Evolutionary conservation across 1,140 invertebrate species (phyloP).

Genomic region (Anoplophora glabripennis): DNA sequence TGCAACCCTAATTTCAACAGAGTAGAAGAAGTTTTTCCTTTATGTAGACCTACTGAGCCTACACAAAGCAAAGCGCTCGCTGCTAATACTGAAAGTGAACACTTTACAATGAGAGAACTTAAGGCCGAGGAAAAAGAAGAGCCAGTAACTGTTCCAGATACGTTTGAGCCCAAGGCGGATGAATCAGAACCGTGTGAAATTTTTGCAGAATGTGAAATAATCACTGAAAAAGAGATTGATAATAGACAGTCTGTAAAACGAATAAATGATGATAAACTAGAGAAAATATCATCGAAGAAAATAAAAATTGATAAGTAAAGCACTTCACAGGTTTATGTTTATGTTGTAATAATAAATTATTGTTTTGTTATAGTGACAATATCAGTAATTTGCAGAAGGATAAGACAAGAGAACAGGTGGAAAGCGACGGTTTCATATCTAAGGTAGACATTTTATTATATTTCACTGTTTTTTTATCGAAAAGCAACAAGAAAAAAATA

Average conservation of each 20-base stretch:
- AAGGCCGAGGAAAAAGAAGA: not conserved
- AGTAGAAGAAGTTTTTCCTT: slow-evolving; percentile 19
- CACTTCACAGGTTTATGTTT: too few relatives aligned
- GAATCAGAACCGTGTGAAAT: not conserved
- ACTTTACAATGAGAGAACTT: not conserved
- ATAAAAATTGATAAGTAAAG: slow-evolving; percentile 2
- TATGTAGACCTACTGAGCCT: not conserved
- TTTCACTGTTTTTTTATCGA: too few relatives aligned
- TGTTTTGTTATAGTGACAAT: too few relatives aligned
- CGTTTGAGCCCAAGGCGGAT: not conserved
- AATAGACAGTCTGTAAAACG: not conserved
- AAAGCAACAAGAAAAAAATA: too few relatives aligned
- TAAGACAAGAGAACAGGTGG: too few relatives aligned
- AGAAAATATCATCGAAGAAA: slow-evolving; percentile 4
- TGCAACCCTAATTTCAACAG: slow-evolving; percentile 50
- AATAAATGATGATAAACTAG: not conserved
- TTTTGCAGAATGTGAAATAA: not conserved
- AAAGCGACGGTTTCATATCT: too few relatives aligned
- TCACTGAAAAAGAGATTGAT: not conserved
- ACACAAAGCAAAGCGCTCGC: not conserved
- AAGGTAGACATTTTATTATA: too few relatives aligned
- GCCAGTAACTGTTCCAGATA: slow-evolving; percentile 3
- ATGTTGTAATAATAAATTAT: too few relatives aligned
- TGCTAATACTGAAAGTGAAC: slow-evolving; percentile 11
- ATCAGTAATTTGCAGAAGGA: too few relatives aligned